phyloP scores from a whole-genome alignment of 2,113 vertebrate species.

The Paradoxurus hermaphroditus region DNA sequence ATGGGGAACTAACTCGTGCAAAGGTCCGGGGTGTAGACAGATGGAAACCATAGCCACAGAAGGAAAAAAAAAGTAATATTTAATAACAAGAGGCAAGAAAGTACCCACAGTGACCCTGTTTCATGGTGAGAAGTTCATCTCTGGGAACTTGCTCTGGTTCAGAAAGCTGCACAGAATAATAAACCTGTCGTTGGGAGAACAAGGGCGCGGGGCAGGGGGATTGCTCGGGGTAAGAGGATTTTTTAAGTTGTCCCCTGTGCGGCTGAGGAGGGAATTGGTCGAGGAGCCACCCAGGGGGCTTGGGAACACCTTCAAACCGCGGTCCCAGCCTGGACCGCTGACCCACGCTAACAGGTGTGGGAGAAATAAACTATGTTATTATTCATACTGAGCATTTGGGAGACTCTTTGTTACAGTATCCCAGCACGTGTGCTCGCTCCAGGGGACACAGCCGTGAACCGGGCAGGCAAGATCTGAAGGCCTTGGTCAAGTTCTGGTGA shows the following conservation, averaged over 20 bases:
- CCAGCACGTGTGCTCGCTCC: not conserved
- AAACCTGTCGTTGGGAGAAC: not conserved
- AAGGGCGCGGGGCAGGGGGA: not conserved
- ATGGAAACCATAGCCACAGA: not conserved
- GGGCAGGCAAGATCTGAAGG: not conserved
- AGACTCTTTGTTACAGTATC: not conserved
- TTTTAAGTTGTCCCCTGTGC: not conserved
- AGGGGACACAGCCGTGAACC: not conserved
- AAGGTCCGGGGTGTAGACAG: not conserved
- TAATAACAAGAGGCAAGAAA: not conserved
- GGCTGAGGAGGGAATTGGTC: not conserved
- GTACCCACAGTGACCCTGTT: not conserved
- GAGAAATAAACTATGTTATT: not conserved
- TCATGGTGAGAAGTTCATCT: not conserved
- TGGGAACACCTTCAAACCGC: not conserved
- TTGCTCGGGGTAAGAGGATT: not conserved
- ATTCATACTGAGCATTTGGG: not conserved
- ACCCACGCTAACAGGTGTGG: not conserved
- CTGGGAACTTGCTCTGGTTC: not conserved
- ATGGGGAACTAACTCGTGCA: not conserved
- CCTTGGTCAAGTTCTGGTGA: not conserved
- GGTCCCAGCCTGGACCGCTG: not conserved
- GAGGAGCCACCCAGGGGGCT: not conserved
- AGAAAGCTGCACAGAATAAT: not conserved
- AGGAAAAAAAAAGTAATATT: not conserved